These are phyloP conservation scores for Acipenser oxyrinchus DNA, from an alignment of 2,797 vertebrate species.

Conservation along the genomic window DNA sequence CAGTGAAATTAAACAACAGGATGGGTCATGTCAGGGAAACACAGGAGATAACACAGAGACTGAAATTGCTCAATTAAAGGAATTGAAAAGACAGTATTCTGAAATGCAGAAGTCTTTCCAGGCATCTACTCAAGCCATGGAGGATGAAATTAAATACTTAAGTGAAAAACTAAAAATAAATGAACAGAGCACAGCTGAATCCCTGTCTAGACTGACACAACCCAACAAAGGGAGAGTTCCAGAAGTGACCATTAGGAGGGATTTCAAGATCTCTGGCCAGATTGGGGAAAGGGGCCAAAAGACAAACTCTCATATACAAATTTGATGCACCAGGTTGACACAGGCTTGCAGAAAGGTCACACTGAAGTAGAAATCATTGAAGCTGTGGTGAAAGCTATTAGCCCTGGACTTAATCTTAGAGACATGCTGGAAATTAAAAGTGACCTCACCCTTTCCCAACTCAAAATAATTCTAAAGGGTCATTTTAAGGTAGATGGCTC, in stretches of 20 bases:
- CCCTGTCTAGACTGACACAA: too few relatives aligned
- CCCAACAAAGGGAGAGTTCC: too few relatives aligned
- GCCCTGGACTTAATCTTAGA: slow-evolving; percentile 12
- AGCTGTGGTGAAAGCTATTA: not conserved
- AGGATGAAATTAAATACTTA: not conserved
- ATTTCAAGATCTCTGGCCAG: not conserved
- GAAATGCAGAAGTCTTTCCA: too few relatives aligned
- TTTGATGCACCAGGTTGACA: slow-evolving; percentile 25
- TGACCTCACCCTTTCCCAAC: slow-evolving; percentile 4
- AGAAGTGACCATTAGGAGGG: too few relatives aligned
- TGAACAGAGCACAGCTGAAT: too few relatives aligned
- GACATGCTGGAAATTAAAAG: slow-evolving; percentile 17
- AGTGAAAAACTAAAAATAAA: not conserved
- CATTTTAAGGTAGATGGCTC: slow-evolving; percentile 30
- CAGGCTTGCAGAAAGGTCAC: slow-evolving; percentile 18
- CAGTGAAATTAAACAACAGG: too few relatives aligned
- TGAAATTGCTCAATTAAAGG: too few relatives aligned
- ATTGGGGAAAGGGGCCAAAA: too few relatives aligned
- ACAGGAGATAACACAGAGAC: too few relatives aligned
- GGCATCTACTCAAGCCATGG: too few relatives aligned
- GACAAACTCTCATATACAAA: slow-evolving; percentile 23
- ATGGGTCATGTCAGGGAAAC: too few relatives aligned
- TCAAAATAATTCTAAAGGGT: slow-evolving; percentile 3
- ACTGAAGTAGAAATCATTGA: slow-evolving; percentile 5
- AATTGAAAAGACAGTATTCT: too few relatives aligned